Evolutionary conservation across 2,113 vertebrate genomes (phyloP), one percentile per base, ranked within the genome.

Genomic region (Esox niger): DNA sequence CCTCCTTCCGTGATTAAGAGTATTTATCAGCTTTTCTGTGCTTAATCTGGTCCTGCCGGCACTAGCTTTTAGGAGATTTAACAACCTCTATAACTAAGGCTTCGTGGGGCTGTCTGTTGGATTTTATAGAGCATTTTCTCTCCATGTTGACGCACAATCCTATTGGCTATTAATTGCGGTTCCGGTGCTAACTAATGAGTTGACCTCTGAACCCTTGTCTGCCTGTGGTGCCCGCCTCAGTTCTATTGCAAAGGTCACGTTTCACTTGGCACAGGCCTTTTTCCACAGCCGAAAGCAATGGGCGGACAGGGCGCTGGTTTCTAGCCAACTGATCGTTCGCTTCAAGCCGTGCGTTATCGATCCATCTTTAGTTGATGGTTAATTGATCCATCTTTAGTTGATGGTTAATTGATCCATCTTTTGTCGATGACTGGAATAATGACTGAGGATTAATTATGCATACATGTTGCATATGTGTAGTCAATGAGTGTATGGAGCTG

Each of bases 1-100:
- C 79, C 89, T 79, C 80, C 80, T 84, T 87, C 89, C 88, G 58
- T 83, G 38, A 49, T n/a, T 29, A 52, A 20, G 25, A 3, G 10
- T 7, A 67, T 54, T 62, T 26, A 43, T 31, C 11, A 71, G 13
- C 29, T 23, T 27, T 35, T n/a, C 21, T 7, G 9, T 33, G 15
- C 29, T 25, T 32, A 2, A 6, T 26, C 35, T n/a, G 32, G 25
- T 26, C 43, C 64, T 55, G 32, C 46, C 30, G 29, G 25, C 27
- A 32, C 20, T 62, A 25, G 4, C 38, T 35, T 23, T 62, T 31
- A 23, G 21, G 52, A 52, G 54, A 10, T 10, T n/a, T 25, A n/a
- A n/a, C 23, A 57, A 62, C 26, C 23, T 26, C 15, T 56, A 3
- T 29, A 32, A 43, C 33, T 0, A 27, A 4, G 27, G 13, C 26